Conservation (phyloP, 2,113 vertebrate species). For the Speoplatyrhinus poulsoni region DNA sequence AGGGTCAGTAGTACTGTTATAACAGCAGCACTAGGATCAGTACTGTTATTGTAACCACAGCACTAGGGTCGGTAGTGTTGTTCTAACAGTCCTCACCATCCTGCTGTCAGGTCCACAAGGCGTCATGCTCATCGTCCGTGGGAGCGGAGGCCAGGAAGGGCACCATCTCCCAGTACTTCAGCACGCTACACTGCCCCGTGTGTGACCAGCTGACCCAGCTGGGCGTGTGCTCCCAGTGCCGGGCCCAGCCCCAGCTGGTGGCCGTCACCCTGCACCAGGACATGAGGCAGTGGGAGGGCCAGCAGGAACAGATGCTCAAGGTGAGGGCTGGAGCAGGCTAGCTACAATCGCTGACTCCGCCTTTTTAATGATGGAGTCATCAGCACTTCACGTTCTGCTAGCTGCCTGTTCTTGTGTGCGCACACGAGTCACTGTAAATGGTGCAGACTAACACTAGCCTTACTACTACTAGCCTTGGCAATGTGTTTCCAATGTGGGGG, state of each 20-base stretch:
- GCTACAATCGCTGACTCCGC: neutral
- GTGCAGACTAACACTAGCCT: too few species aligned
- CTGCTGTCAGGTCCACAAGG: constrained; percentile 85
- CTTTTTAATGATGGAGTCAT: too few species aligned
- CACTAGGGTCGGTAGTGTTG: too few species aligned
- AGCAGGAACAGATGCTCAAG: constrained; percentile 90
- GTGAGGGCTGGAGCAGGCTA: constrained; percentile 62
- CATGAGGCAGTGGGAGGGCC: constrained; percentile 85
- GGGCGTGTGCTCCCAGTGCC: constrained; percentile 88
- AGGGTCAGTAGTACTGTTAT: too few species aligned
- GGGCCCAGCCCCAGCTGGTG: constrained; percentile 88
- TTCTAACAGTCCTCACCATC: neutral
- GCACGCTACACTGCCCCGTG: constrained; percentile 93
- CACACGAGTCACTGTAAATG: too few species aligned
- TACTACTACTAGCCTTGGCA: too few species aligned
- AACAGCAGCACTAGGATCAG: too few species aligned
- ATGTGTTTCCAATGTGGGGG: too few species aligned
- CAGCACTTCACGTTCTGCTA: too few species aligned
- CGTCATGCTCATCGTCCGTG: constrained; percentile 71
- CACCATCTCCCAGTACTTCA: constrained; percentile 98
- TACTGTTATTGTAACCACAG: neutral
- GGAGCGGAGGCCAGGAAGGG: constrained; percentile 83
- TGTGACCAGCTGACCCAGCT: constrained; percentile 94
- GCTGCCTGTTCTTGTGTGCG: too few species aligned
- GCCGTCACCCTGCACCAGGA: constrained; percentile 89